Evolutionary conservation across 2,797 vertebrate genomes (phyloP), one percentile per base, ranked within the genome.

Genomic region (Tadarida brasiliensis): DNA sequence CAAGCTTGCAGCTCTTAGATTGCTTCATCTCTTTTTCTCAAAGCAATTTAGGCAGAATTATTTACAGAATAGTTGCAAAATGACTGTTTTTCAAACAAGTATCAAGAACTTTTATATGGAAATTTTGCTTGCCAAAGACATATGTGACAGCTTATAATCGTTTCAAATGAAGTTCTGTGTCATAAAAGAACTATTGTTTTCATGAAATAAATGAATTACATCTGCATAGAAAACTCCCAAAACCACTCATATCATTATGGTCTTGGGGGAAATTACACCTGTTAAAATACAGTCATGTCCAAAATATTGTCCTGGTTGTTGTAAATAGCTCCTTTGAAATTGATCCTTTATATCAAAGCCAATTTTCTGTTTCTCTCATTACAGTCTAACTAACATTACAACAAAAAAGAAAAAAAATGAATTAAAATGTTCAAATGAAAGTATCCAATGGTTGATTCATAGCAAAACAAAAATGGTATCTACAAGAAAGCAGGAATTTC

Each of bases 321-420:
- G 78, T 67, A 49, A 93, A 95, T 87, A 86, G 20, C 14, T 77
- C 47, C 17, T 95, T 87, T 94, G 71, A 97, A 95, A 56, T 94
- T 54, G 47, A 71, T 90, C 15, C 81, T 97, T 91, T 90, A 68
- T 81, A 47, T 94, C 71, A 78, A n/a, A 70, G 81, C 57, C 91
- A 95, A 94, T 92, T 97, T 96, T 96, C 67, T 87, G 8, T 70
- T 88, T 67, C 70, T 95, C 68, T 93, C 67, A 87, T 93, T 97
- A 96, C 90, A 96, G 95, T 70, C 57, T 94, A 95, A 95, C n/a
- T 71, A 78, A 20, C 30, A 67, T 65, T 87, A 83, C 85, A n/a
- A 91, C 91, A 83, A 86, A 80, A 24, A 14, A 93, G 47, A 91
- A 94, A 59, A 59, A 81, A 30, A 93, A 63, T 47, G 56, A 83